Evolutionary conservation across 2,113 vertebrate genomes (phyloP), one percentile per base, ranked within the genome.

Genomic region (Pelmatolapia mariae): DNA sequence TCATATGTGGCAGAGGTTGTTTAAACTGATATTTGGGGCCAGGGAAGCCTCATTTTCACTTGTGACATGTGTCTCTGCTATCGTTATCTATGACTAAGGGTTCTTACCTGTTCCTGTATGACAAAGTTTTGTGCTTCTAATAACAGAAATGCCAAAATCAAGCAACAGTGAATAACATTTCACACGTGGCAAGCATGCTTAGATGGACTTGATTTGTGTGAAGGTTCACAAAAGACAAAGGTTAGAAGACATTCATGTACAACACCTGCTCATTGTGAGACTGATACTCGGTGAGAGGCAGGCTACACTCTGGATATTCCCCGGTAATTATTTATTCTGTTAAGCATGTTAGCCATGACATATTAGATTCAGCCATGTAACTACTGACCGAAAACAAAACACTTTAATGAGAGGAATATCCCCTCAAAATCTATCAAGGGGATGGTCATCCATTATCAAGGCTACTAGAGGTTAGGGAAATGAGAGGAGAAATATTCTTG

Each of bases 391-490:
- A 81, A 57, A 85, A 87, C 7, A 38, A 45, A 81, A 31, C 12
- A 40, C 26, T 71, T n/a, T 10, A 47, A 61, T 84, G 5, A 53
- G 36, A 85, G 79, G 82, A 45, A 33, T 38, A 80, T 56, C 40
- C 18, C 15, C 8, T 16, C 45, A 50, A 86, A 86, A 82, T 63
- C 11, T 66, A 56, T 53, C 50, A 66, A 86, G 22, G 61, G 45
- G 29, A 66, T 93, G 81, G 87, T 87, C 87, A 91, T 89, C 79
- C 52, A 83, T 90, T 87, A 92, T 82, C 92, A 91, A 89, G 82
- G 92, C 91, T 83, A 84, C 83, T 61, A 89, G 57, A 90, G 92
- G 91, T 95, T 90, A 91, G 53, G 59, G 84, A 94, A 95, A 93
- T 91, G n/a, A 94, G 88, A 80, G 83, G 68, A 93, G 79, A 87